Evolutionary conservation across 64 coral and sea anemone genomes (phyloP).

Genomic region (Montipora foliosa): DNA sequence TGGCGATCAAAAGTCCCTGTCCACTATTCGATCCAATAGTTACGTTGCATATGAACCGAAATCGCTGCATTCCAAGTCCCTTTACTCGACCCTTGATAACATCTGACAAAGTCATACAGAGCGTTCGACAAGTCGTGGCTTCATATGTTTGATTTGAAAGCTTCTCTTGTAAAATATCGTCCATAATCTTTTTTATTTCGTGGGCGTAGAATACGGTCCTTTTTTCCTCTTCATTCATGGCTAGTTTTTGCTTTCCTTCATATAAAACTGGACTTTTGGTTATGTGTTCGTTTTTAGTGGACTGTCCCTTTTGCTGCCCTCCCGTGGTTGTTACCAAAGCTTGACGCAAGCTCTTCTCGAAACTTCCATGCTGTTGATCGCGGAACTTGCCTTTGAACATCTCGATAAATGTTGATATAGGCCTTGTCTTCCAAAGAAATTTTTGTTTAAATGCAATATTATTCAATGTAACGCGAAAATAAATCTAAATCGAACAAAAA

Average conservation of each 20-base stretch:
- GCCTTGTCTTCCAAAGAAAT: neutral
- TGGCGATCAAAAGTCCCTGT: conserved; percentile 67
- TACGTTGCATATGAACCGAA: conserved; percentile 70
- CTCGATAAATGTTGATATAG: neutral
- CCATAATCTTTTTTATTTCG: conserved; percentile 62
- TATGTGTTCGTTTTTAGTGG: neutral
- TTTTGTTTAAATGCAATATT: neutral
- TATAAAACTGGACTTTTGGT: neutral
- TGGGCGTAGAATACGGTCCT: conserved; percentile 30
- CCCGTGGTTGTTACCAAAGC: neutral
- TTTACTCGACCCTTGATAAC: conserved; percentile 62
- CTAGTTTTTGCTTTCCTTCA: neutral
- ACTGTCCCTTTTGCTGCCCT: neutral
- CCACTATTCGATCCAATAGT: conserved; percentile 62
- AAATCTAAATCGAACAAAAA: neutral
- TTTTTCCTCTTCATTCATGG: neutral
- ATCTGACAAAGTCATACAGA: conserved; percentile 52
- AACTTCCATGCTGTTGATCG: neutral
- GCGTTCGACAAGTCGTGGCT: neutral
- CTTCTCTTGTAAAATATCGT: conserved; percentile 55
- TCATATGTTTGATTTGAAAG: conserved; percentile 47
- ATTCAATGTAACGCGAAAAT: neutral
- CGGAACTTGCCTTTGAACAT: conserved; percentile 14
- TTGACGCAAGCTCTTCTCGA: conserved; percentile 32
- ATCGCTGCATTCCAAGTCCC: conserved; percentile 63